Evolutionary conservation across 2,888 invertebrate species (phyloP).

Genomic region (Tetanocera ferruginea): DNA sequence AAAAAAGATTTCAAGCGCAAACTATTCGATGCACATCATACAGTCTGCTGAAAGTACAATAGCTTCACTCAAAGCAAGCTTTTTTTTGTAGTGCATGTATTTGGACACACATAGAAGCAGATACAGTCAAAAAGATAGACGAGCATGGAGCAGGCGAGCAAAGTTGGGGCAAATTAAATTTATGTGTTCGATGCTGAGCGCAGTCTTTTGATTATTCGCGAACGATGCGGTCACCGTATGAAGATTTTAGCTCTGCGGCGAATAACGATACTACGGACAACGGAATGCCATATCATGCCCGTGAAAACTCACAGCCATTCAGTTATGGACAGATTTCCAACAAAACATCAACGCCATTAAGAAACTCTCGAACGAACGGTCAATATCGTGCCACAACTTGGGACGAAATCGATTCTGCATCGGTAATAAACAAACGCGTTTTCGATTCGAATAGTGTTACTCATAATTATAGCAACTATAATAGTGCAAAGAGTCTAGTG

Average conservation of each 20-base stretch:
- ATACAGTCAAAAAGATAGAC: neutral
- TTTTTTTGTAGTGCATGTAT: constrained; percentile 9
- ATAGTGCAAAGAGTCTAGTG: constrained; percentile 33
- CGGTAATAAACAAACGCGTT: neutral
- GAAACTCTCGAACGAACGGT: constrained; percentile 44
- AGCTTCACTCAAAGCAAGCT: neutral
- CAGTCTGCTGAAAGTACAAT: neutral
- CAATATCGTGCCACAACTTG: constrained; percentile 24
- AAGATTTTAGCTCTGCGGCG: constrained; percentile 59
- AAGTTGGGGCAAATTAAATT: constrained; percentile 44
- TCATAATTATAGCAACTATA: constrained; percentile 35
- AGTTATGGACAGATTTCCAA: constrained; percentile 81
- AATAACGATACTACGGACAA: constrained; percentile 54
- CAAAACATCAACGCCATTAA: constrained; percentile 61
- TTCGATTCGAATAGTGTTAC: constrained; percentile 9
- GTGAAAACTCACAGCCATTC: constrained; percentile 89
- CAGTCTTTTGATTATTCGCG: constrained; percentile 70
- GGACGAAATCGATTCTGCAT: constrained; percentile 27
- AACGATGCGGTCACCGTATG: constrained; percentile 68
- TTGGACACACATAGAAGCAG: constrained; percentile 3
- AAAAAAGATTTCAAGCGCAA: too few species aligned
- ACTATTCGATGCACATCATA: too few species aligned
- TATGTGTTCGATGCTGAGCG: constrained; percentile 46
- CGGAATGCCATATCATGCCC: constrained; percentile 89
- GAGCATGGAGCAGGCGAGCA: constrained; percentile 4